Percentiles rank a stretch among this genome's conserved stretches.
phyloP scores from a whole-genome alignment of 2,888 invertebrate genomes.

The Pheosia gnoma region DNA sequence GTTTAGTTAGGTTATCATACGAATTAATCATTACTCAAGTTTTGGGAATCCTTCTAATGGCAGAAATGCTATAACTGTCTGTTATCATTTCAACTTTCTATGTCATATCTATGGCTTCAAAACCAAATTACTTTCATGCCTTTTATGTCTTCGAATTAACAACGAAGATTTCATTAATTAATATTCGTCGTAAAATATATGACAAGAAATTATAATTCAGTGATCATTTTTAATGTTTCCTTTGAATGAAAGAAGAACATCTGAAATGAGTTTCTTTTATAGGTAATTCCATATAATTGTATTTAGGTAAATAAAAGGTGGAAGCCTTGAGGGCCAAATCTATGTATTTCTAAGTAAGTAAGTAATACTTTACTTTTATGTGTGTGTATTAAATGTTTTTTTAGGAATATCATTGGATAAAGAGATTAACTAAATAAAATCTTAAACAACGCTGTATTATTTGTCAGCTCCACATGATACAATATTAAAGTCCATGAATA shows the following conservation, averaged over 20 bases:
- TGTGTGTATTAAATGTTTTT: background rate
- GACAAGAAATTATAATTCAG: background rate
- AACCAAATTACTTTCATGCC: background rate
- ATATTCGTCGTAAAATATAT: background rate
- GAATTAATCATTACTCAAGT: background rate
- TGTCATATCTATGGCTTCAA: too few species aligned
- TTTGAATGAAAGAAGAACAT: background rate
- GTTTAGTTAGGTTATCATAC: background rate
- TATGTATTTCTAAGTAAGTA: background rate
- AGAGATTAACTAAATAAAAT: too few species aligned
- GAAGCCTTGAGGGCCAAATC: background rate
- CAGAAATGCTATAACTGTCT: background rate
- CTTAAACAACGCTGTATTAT: too few species aligned
- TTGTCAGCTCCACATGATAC: too few species aligned
- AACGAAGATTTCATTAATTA: background rate
- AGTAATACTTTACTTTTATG: background rate
- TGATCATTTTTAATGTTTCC: background rate
- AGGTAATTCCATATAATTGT: background rate
- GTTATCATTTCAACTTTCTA: background rate
- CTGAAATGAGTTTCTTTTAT: background rate
- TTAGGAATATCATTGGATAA: too few species aligned
- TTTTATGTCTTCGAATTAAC: background rate
- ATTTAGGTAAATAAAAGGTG: background rate
- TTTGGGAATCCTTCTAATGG: background rate
- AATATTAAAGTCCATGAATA: too few species aligned